Base-by-base conservation (phyloP, 1,140 invertebrate species). In the Drosophila grimshawi region DNA sequence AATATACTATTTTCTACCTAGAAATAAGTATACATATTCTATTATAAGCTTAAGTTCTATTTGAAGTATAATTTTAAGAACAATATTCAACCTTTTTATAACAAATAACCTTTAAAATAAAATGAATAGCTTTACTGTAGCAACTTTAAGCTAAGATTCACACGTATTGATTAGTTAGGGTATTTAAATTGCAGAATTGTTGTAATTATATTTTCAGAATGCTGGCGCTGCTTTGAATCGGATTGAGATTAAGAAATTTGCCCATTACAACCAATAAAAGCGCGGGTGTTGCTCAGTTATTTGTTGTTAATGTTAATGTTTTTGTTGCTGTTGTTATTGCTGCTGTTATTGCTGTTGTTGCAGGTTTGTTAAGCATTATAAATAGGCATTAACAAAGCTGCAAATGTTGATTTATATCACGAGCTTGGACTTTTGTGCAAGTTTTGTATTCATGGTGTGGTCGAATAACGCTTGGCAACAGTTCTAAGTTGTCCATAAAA, bases 401-500 rank as follows among this genome's bases (percentile, higher is more conserved):
- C 57, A 68, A 78, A 79, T 68, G 76, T 67, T 86, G 83, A 86
- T 85, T 86, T 86, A 81, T 85, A 86, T 82, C 82, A 76, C 60
- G 78, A 81, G 76, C 57, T 76, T 27, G 62, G 71, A 43, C 49
- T 46, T 52, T 52, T 49, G 61, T 41, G 37, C 33, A 63, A 52
- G 29, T 30, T 30, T 41, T 41, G 55, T 57, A 61, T 77, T 77
- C 8, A 74, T 78, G 79, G 79, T 68, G 75, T 81, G 82, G 81
- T 79, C 81, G 19, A 43, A 43, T n/a, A 68, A 74, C 65, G 64
- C 63, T 79, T 86, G 82, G 82, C 70, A 86, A 86, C 81, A 86
- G 63, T 10, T 72, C 63, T 57, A 43, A 68, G 30, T 33, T 11
- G 27, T 43, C 32, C 5, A 74, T 37, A 70, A 71, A 75, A 53